Evolutionary conservation across 1,140 invertebrate genomes (phyloP), one percentile per base, ranked within the genome.

Genomic region (Drosophila sulfurigaster): DNA sequence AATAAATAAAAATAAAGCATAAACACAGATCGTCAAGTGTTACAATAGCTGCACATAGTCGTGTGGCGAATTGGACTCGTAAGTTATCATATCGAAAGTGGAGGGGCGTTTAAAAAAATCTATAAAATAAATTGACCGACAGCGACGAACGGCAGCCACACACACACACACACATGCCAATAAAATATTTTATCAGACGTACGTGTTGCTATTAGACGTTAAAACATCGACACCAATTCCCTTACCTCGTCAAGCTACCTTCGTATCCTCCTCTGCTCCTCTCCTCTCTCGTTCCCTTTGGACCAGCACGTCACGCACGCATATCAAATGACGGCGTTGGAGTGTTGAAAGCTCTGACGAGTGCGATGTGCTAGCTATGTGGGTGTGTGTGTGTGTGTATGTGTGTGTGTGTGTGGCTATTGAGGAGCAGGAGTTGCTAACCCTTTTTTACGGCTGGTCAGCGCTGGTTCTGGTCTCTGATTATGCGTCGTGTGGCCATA

Each of bases 111-210:
- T 82, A 76, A 80, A 79, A 79, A 54, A 87, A 87, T 87, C 82
- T 79, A 89, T 88, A 83, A 80, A 78, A 83, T 78, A 68, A 79
- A 75, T 87, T 67, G 68, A 81, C 79, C 75, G 79, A 70, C 82
- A 78, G 78, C 20, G 35, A 38, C 35, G 35, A 10, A 10, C 35
- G 35, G 35, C 7, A 38, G 35, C 7, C 30, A 10, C 6, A 38
- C 35, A 2, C 51, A 73, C 58, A 69, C 16, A 41, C 73, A 80
- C 75, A 82, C 83, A 87, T 87, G 81, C 85, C 86, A 89, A 89
- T 89, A 89, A 89, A 89, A 89, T 89, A 89, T 89, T 89, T 89
- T 89, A 89, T 89, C 86, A 89, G 79, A 71, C 75, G 85, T 81
- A 89, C 85, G 85, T 89, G 85, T 80, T 81, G 86, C 85, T 89